Percentiles rank a stretch among this genome's conserved stretches.
Conservation (phyloP, 2,888 invertebrate species). For the Acrobasis suavella region DNA sequence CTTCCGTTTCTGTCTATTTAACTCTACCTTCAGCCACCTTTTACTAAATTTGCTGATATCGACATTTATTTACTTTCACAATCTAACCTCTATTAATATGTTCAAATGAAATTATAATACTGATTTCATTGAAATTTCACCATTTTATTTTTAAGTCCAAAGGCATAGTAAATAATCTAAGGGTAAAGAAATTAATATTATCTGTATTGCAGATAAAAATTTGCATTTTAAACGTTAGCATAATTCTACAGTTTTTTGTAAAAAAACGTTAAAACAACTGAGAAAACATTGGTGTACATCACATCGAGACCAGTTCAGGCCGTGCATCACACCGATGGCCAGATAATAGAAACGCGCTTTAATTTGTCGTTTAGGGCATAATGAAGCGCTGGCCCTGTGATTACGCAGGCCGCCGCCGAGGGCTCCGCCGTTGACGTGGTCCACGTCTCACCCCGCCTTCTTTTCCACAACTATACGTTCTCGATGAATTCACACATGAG, state of each 20-base stretch:
- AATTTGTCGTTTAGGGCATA: slow-evolving; percentile 82
- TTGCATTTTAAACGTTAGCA: slow-evolving; percentile 50
- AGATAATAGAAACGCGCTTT: slow-evolving; percentile 82
- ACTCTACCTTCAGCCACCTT: too few relatives aligned
- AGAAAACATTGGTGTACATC: slow-evolving; percentile 35
- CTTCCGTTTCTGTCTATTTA: too few relatives aligned
- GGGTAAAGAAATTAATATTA: too few relatives aligned
- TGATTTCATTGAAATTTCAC: too few relatives aligned
- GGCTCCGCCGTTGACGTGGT: slow-evolving; percentile 80
- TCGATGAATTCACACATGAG: slow-evolving; percentile 11
- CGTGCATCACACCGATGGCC: slow-evolving; percentile 69
- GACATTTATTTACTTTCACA: too few relatives aligned
- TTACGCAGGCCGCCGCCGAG: slow-evolving; percentile 79
- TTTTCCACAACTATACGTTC: slow-evolving; percentile 23
- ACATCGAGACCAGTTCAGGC: slow-evolving; percentile 56
- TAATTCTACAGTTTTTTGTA: slow-evolving; percentile 48
- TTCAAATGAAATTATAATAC: too few relatives aligned
- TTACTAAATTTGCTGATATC: too few relatives aligned
- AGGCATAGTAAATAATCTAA: too few relatives aligned
- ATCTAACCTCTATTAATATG: too few relatives aligned
- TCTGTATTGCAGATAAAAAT: too few relatives aligned
- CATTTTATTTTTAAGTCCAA: too few relatives aligned
- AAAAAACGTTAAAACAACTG: slow-evolving; percentile 48
- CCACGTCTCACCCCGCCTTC: slow-evolving; percentile 41
- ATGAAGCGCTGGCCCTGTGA: slow-evolving; percentile 82